A percentile compares a stretch with the other conserved stretches of the same genome.
Conservation (phyloP, 2,888 invertebrate genomes). For the Epirrita christyi region DNA sequence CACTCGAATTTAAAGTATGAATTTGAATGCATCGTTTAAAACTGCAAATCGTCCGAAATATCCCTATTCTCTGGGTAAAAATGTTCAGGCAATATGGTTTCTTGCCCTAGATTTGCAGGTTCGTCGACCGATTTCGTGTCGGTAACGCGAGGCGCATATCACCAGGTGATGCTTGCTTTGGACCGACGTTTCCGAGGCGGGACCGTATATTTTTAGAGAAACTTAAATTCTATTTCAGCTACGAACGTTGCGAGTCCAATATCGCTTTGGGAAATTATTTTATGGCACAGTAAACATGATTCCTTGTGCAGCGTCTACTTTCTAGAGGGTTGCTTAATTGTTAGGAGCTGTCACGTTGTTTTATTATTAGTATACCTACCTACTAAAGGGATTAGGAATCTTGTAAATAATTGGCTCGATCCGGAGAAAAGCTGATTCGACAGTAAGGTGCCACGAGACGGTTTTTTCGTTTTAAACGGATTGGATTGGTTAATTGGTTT, state of each 20-base stretch:
- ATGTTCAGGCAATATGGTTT: conserved; percentile 64
- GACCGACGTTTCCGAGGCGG: conserved; percentile 61
- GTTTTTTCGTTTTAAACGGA: no score
- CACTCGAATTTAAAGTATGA: conserved; percentile 25
- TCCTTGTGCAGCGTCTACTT: conserved; percentile 37
- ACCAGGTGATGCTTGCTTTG: conserved; percentile 69
- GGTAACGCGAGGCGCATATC: conserved; percentile 63
- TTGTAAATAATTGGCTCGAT: no score
- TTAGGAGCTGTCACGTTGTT: conserved; percentile 12
- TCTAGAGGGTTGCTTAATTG: conserved; percentile 23
- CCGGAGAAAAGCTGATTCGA: no score
- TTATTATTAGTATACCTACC: conserved; percentile 30
- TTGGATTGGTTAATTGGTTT: no score
- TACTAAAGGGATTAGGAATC: no score
- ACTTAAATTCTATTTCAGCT: conserved; percentile 65
- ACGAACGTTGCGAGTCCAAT: conserved; percentile 44
- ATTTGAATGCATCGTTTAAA: conserved; percentile 32
- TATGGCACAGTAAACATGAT: conserved; percentile 48
- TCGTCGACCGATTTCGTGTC: conserved; percentile 76
- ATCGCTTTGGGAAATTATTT: conserved; percentile 54
- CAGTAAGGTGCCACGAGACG: no score
- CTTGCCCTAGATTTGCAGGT: conserved; percentile 78
- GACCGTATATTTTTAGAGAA: conserved; percentile 67
- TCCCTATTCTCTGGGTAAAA: conserved; percentile 55
- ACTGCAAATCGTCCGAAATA: conserved; percentile 43